Conservation (phyloP, 2,888 invertebrate species). For the Diachrysia chrysitis region DNA sequence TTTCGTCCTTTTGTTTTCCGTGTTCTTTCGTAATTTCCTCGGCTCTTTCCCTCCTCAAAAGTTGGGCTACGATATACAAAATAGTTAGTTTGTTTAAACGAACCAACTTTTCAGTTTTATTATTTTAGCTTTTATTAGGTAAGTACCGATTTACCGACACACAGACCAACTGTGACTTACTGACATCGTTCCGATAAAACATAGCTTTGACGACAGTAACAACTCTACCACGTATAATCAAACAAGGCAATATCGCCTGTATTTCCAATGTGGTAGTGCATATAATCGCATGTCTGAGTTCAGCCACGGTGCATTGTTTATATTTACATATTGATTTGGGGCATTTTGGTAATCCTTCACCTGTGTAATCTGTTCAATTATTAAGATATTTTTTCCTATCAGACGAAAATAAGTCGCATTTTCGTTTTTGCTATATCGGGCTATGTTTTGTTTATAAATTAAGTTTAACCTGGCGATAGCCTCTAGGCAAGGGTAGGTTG, state of each 20-base stretch:
- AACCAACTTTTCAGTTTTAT: neutral
- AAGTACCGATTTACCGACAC: constrained; percentile 6
- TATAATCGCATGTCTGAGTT: constrained; percentile 8
- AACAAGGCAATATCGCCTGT: constrained; percentile 7
- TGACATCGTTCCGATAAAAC: constrained; percentile 17
- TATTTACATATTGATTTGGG: constrained; percentile 28
- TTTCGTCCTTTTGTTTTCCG: neutral
- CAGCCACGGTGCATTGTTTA: constrained; percentile 3
- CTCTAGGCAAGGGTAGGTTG: neutral
- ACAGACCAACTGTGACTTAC: constrained; percentile 5
- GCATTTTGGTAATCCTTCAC: constrained; percentile 26
- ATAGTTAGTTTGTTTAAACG: neutral
- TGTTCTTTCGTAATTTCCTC: too few relatives aligned
- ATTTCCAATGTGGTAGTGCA: constrained; percentile 8
- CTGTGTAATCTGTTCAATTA: neutral
- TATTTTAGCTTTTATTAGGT: neutral
- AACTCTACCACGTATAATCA: neutral
- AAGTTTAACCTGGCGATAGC: neutral
- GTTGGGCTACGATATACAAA: too few relatives aligned
- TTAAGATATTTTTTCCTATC: neutral
- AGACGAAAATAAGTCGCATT: neutral
- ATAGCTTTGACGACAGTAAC: constrained; percentile 21
- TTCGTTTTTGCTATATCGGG: neutral
- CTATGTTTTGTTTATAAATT: neutral
- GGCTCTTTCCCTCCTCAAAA: too few relatives aligned